Conservation (phyloP, 2,888 invertebrate genomes). For the Eupeodes luniger region DNA sequence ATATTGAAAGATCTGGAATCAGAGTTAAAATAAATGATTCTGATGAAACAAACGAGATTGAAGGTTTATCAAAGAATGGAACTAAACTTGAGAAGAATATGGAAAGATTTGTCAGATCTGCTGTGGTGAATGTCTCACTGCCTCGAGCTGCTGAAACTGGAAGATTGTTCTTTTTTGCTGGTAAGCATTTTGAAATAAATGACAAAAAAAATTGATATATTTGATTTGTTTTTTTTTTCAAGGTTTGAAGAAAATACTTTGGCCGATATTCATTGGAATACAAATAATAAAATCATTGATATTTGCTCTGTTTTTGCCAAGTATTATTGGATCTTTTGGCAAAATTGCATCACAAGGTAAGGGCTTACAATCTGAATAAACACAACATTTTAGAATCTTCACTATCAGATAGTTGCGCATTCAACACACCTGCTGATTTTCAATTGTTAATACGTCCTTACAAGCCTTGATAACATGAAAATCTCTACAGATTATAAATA, state of each 20-base stretch:
- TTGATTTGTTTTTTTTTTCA: constrained; percentile 83
- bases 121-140: constrained; percentile 86
- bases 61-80: constrained; percentile 70
- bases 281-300: constrained; percentile 93
- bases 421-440: no score
- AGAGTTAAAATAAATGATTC: constrained; percentile 79
- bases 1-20: constrained; percentile 77
- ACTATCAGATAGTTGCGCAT: no score
- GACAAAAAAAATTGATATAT: background rate
- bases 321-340: constrained; percentile 92
- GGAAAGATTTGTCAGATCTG: constrained; percentile 84
- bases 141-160: constrained; percentile 86
- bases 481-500: no score
- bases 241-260: constrained; percentile 92
- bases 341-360: constrained; percentile 93
- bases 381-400: no score
- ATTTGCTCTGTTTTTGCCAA: constrained; percentile 93
- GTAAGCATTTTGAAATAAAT: constrained; percentile 85
- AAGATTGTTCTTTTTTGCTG: constrained; percentile 87
- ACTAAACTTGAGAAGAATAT: constrained; percentile 85
- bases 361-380: constrained; percentile 27
- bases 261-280: constrained; percentile 92
- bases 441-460: no score
- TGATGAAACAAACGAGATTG: constrained; percentile 80
- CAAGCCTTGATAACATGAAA: no score